Percentiles rank a stretch among this genome's conserved stretches.
Evolutionary conservation across 2,797 vertebrate species (phyloP).

Genomic region (Malurus splendens): DNA sequence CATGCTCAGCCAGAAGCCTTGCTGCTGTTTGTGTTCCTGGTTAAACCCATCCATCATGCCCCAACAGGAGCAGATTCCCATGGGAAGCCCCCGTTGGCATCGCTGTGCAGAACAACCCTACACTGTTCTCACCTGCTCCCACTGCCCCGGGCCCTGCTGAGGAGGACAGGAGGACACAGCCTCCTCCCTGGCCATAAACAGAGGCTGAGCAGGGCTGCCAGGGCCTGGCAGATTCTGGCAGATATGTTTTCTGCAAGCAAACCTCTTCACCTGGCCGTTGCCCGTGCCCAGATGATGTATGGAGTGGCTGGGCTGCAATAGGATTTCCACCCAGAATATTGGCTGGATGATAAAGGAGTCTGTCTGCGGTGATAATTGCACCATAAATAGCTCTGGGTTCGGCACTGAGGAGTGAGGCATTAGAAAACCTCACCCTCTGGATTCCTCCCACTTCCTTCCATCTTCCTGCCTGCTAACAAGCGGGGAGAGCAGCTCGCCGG

Average conservation of each 20-base stretch:
- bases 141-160: background rate
- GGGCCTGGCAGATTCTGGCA: background rate
- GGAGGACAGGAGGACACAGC: background rate
- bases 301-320: conserved; percentile 16
- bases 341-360: conserved; percentile 52
- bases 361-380: conserved; percentile 44
- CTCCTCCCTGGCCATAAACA: background rate
- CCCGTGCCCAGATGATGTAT: background rate
- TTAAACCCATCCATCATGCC: background rate
- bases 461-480: conserved; percentile 55
- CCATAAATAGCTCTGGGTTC: conserved; percentile 35
- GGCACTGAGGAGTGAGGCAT: conserved; percentile 13
- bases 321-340: conserved; percentile 48
- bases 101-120: background rate
- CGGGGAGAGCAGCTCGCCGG: background rate
- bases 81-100: accelerated
- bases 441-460: conserved; percentile 27
- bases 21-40: background rate
- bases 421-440: conserved; percentile 17
- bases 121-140: accelerated
- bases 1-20: background rate
- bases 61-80: accelerated
- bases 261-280: conserved; percentile 14
- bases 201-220: background rate
- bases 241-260: background rate